These are phyloP conservation scores for Agriopis aurantiaria DNA, from an alignment of 2,888 invertebrate genomes.

Conservation along the genomic window DNA sequence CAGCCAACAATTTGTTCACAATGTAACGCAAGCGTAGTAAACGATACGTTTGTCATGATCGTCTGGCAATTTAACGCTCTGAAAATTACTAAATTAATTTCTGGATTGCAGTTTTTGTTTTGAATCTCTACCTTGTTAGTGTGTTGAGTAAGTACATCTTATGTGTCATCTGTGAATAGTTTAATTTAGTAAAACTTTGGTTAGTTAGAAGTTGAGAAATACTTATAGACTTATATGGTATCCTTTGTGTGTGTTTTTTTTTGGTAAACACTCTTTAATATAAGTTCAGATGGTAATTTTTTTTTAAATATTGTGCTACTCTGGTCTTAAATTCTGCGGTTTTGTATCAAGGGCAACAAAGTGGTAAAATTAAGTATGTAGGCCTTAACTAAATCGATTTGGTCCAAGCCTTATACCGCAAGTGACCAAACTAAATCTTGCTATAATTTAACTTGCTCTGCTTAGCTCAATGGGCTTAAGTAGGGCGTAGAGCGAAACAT, in stretches of 20 bases:
- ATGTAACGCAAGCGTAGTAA: constrained; percentile 22
- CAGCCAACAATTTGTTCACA: constrained; percentile 24
- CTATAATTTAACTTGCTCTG: constrained; percentile 7
- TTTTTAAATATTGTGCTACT: not conserved
- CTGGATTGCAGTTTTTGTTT: constrained; percentile 20
- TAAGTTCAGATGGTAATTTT: not conserved
- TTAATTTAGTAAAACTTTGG: not conserved
- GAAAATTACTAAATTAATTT: constrained; percentile 31
- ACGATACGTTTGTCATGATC: constrained; percentile 39
- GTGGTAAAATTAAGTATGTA: not conserved
- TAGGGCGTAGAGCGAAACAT: constrained; percentile 4
- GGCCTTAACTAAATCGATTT: constrained; percentile 2
- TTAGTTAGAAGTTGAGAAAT: too few relatives aligned
- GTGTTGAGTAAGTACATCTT: constrained; percentile 8
- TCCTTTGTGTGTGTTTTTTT: too few relatives aligned
- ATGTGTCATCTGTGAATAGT: constrained; percentile 14
- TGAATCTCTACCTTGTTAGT: not conserved
- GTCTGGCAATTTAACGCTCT: constrained; percentile 43
- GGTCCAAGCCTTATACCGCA: not conserved
- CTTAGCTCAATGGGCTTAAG: constrained; percentile 7
- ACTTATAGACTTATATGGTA: too few relatives aligned
- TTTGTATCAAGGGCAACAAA: not conserved
- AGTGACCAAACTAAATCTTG: not conserved
- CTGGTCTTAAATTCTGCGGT: not conserved
- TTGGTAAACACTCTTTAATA: too few relatives aligned